A percentile compares a stretch with the other conserved stretches of the same genome.
Evolutionary conservation across 2,113 vertebrate species (phyloP).

Genomic region (Psophia crepitans): DNA sequence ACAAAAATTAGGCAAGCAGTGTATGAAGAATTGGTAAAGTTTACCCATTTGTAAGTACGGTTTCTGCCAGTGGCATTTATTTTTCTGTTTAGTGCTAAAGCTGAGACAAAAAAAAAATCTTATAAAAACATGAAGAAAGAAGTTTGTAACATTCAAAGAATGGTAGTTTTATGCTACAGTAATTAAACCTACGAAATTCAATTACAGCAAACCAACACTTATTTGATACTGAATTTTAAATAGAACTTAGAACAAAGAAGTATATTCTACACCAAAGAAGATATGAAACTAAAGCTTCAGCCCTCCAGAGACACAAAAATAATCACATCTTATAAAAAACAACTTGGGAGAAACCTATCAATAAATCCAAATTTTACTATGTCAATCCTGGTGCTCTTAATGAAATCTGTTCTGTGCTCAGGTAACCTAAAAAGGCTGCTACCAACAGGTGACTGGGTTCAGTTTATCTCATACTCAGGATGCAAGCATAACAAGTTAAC

Average conservation of each 20-base stretch:
- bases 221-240: neutral
- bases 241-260: neutral
- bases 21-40: neutral
- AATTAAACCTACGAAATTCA: neutral
- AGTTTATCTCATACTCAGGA: neutral
- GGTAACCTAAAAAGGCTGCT: neutral
- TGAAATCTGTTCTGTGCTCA: neutral
- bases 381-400: neutral
- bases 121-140: neutral
- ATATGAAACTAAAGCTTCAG: neutral
- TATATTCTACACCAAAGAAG: neutral
- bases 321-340: neutral
- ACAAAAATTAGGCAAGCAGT: neutral
- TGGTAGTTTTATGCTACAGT: neutral
- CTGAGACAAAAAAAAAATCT: neutral
- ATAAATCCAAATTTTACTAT: neutral
- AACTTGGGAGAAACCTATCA: neutral
- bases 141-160: neutral
- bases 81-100: neutral
- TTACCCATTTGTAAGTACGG: neutral
- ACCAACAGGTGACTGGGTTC: neutral
- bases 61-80: neutral
- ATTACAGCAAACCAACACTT: neutral
- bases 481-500: neutral
- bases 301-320: neutral